phyloP scores from a whole-genome alignment of 2,888 invertebrate species.

The Anaspis maculata region DNA sequence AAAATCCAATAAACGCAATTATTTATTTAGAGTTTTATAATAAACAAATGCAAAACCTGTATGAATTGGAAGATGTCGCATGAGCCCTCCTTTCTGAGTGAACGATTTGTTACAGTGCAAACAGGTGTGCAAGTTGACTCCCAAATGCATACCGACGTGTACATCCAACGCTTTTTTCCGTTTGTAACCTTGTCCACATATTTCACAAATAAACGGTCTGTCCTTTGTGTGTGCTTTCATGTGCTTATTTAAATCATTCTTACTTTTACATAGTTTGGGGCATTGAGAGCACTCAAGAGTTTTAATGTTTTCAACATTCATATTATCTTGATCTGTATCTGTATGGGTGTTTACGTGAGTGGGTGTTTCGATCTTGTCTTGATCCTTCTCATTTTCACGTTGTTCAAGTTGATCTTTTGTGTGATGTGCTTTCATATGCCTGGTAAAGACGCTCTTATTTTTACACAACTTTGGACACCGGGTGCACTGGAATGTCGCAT shows the following conservation, averaged over 20 bases:
- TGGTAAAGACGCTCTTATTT: no score
- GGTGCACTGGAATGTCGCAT: no score
- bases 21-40: slow-evolving; percentile 4
- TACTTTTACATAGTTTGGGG: slow-evolving; percentile 29
- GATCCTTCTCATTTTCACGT: slow-evolving; percentile 6
- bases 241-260: slow-evolving; percentile 30
- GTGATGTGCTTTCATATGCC: slow-evolving; percentile 1
- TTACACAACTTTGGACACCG: no score
- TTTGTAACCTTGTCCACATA: slow-evolving; percentile 47
- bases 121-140: slow-evolving; percentile 44
- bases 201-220: slow-evolving; percentile 42
- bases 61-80: slow-evolving; percentile 47
- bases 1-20: slow-evolving; percentile 1
- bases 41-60: no score
- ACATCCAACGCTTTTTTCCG: slow-evolving; percentile 43
- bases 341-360: slow-evolving; percentile 6
- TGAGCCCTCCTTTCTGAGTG: slow-evolving; percentile 47
- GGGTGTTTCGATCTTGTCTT: slow-evolving; percentile 3
- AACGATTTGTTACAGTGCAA: slow-evolving; percentile 46
- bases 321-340: slow-evolving; percentile 4
- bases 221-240: slow-evolving; percentile 26
- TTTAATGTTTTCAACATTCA: slow-evolving; percentile 12
- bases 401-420: slow-evolving; percentile 4
- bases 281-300: slow-evolving; percentile 26
- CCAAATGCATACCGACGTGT: slow-evolving; percentile 47